Conservation (phyloP, 2,888 invertebrate genomes). For the Tholera decimalis region DNA sequence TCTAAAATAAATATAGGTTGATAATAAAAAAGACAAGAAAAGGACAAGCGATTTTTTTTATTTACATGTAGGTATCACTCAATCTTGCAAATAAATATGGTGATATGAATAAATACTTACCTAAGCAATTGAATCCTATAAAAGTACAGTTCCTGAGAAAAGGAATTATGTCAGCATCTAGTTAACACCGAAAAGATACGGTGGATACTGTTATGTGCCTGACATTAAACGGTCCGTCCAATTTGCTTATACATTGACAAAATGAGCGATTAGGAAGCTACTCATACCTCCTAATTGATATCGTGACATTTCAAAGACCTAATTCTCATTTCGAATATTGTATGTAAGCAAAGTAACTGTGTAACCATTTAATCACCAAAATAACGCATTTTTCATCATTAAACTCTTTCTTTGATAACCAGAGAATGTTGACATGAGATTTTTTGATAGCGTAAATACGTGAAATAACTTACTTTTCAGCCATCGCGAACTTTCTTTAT, state of each 20-base stretch:
- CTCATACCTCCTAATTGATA: conserved; percentile 34
- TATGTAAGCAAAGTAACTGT: conserved; percentile 18
- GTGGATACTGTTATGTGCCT: conserved; percentile 58
- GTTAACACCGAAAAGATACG: conserved; percentile 50
- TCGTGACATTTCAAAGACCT: conserved; percentile 40
- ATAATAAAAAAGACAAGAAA: not conserved
- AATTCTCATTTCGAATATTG: conserved; percentile 1
- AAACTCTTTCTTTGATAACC: conserved; percentile 76
- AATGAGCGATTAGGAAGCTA: conserved; percentile 53
- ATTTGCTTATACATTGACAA: conserved; percentile 44
- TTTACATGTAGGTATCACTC: not conserved
- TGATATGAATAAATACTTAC: not conserved
- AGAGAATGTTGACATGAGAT: conserved; percentile 73
- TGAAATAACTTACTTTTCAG: conserved; percentile 85
- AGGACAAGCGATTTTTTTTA: conserved; percentile 2
- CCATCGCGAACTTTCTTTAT: conserved; percentile 80
- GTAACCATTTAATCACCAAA: conserved; percentile 51
- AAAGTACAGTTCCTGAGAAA: conserved; percentile 22
- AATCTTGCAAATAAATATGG: conserved; percentile 5
- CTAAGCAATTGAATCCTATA: not conserved
- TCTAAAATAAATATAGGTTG: too few species aligned
- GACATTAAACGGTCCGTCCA: conserved; percentile 55
- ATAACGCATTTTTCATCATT: conserved; percentile 57
- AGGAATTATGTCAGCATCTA: conserved; percentile 40
- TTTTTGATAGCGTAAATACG: conserved; percentile 60